Evolutionary conservation across 2,888 invertebrate genomes (phyloP), one percentile per base, ranked within the genome.

Genomic region (Epiblema foenella): DNA sequence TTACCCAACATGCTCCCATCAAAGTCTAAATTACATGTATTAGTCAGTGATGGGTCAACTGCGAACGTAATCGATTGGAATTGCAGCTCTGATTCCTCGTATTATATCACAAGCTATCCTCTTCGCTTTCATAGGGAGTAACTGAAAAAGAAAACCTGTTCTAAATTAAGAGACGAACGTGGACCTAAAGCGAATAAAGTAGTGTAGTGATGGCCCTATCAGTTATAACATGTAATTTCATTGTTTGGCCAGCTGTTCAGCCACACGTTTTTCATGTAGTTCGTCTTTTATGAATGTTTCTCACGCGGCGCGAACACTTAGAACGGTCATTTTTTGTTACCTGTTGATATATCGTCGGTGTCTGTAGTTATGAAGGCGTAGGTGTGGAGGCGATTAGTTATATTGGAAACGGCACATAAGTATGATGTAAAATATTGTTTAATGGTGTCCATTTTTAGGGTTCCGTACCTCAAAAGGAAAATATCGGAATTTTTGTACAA

Each of bases 1-100:
- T 64, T n/a, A 39, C 15, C n/a, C 37, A 64, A 64, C 64, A 64
- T n/a, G 62, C 49, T 49, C 64, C 52, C n/a, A 64, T 64, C 64
- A 64, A 39, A 42, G 52, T 10, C 51, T 54, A 52, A 10, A 64
- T 64, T 64, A 64, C 64, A 64, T 39, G 39, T 39, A 52, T 64
- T 64, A 54, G 39, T 11, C 64, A 37, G 39, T 54, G 64, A 54
- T 64, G 20, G 64, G 64, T 52, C 18, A 64, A 20, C 20, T 24
- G 39, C 20, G 24, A 39, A 37, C 9, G 52, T 54, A 64, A 64
- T 64, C 64, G 64, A 17, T n/a, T 52, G 18, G 20, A 37, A 64
- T 64, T 54, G 39, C 64, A 37, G 52, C 64, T 8, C 20, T 39
- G 52, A 54, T 54, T 64, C 54, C 63, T 51, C 52, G 20, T 20